Evolutionary conservation across 2,797 vertebrate genomes (phyloP).

Genomic region (Peromyscus nudipes): DNA sequence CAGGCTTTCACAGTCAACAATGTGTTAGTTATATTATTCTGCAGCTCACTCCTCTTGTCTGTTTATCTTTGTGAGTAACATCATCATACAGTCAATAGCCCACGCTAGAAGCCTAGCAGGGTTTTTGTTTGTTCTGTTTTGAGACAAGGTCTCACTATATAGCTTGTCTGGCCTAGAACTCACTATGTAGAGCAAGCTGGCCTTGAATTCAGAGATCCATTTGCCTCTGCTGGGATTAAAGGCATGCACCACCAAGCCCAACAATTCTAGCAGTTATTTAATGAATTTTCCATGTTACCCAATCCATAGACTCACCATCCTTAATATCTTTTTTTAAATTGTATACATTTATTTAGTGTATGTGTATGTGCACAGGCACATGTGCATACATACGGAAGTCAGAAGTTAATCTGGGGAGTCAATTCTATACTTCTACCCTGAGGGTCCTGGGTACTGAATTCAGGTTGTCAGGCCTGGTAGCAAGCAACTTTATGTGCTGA

Average conservation of each 20-base stretch:
- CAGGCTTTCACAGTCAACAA: neutral
- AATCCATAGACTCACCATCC: neutral
- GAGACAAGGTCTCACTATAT: neutral
- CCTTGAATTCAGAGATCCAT: neutral
- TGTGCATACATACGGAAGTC: neutral
- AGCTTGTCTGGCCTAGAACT: neutral
- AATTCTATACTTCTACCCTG: neutral
- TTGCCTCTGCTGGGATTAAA: neutral
- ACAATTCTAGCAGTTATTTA: neutral
- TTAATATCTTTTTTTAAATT: slow-evolving; percentile 14
- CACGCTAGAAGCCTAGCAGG: neutral
- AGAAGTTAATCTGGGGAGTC: neutral
- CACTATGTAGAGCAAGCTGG: neutral
- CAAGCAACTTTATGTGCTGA: neutral
- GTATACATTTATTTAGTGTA: neutral
- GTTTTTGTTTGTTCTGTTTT: neutral
- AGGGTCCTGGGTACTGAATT: neutral
- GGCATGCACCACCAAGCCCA: neutral
- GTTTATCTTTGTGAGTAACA: neutral
- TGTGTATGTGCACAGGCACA: neutral
- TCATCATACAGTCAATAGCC: neutral
- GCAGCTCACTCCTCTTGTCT: neutral
- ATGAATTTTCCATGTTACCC: neutral
- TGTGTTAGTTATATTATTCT: neutral
- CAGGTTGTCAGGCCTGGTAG: neutral